Base-by-base conservation (phyloP, 2,113 vertebrate species). In the Isurus oxyrinchus region DNA sequence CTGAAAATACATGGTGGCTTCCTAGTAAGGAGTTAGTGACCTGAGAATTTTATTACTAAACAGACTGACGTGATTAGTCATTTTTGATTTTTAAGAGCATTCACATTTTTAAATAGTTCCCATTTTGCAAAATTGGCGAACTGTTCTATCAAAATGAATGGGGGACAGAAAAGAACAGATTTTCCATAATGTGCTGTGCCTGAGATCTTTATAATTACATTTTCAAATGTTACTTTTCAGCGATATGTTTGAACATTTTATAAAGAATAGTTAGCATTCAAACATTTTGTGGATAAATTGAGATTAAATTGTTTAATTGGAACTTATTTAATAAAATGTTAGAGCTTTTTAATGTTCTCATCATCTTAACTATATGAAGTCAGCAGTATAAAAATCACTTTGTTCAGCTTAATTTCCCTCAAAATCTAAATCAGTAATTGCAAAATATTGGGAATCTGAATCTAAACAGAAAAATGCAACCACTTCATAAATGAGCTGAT, bases 351-450 rank as follows among this genome's bases (percentile, higher is more conserved):
- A 94, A 94, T 94, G 19, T 94, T 94, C 90, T 63, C 90, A 94
- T 94, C 90, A 91, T 44, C 59, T 63, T 94, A 94, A 94, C 35
- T 44, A 94, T 44, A 94, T 63, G 31, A 94, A 94, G 57, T 94
- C 90, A 94, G 90, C 59, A 63, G 19, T 63, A 94, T 40, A 66
- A 93, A 93, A 94, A 40, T 94, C 59, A 94, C 40, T 63, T 63
- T 94, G 90, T 94, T 94, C 90, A 63, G 90, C 59, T 63, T 61
- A 94, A 94, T 94, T 94, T 94, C 59, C n/a, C 35, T 63, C 90
- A 63, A 59, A 93, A 66, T 94, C 59, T 94, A 40, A 2, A 6
- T 44, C n/a, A 40, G 59, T 94, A 94, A 63, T 94, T 94, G 35
- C 90, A 63, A 94, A 94, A 40, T 63, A 94, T 94, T 40, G 66